phyloP scores from a whole-genome alignment of 2,113 vertebrate species.

The Mesitornis unicolor region DNA sequence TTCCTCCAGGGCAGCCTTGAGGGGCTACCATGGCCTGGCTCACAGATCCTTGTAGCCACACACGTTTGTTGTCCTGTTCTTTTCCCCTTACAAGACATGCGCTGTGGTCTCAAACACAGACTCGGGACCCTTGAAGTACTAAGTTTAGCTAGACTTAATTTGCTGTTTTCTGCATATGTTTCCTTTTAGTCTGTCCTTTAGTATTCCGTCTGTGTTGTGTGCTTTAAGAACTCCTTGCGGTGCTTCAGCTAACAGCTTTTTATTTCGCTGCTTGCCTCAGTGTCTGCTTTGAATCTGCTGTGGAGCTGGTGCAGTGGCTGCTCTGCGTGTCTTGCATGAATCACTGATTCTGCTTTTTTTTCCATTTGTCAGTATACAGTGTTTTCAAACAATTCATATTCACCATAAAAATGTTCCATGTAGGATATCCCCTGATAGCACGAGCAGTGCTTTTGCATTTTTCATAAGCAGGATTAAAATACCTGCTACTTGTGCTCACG shows the following conservation, averaged over 20 bases:
- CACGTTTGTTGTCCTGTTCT: rapidly evolving
- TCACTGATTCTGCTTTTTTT: background rate
- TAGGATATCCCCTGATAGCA: conserved; percentile 18
- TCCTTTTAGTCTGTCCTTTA: background rate
- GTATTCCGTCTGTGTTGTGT: background rate
- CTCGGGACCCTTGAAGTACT: background rate
- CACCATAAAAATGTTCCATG: conserved; percentile 17
- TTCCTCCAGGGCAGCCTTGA: too few relatives aligned
- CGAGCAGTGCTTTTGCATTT: conserved; percentile 37
- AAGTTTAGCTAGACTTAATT: background rate
- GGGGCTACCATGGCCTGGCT: rapidly evolving
- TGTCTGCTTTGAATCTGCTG: background rate
- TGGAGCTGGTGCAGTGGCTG: background rate
- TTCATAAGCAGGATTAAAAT: conserved; percentile 72
- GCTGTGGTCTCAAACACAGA: background rate
- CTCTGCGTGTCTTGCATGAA: background rate
- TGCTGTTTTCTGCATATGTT: background rate
- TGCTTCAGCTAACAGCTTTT: background rate
- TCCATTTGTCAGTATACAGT: background rate
- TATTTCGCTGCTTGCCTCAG: background rate
- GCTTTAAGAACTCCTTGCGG: background rate
- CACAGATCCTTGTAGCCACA: rapidly evolving
- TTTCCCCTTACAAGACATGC: rapidly evolving
- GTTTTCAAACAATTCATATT: conserved; percentile 55
- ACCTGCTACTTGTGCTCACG: background rate